Evolutionary conservation across 2,888 invertebrate genomes (phyloP).

Genomic region (Harmothoe impar): DNA sequence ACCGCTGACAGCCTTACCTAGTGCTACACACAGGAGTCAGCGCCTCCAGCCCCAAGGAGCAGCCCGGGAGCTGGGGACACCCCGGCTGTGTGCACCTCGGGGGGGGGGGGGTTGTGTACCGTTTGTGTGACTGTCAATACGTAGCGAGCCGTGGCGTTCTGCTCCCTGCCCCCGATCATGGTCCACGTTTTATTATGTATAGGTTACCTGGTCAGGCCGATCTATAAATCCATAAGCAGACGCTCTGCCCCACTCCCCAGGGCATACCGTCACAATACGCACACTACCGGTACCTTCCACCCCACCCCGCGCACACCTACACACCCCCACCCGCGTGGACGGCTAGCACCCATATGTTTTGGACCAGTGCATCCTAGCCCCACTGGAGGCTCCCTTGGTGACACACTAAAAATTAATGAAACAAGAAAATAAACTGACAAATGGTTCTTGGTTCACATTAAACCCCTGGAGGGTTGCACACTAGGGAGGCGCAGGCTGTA

Average conservation of each 20-base stretch:
- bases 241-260: slow-evolving; percentile 5
- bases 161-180: neutral
- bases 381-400: no score
- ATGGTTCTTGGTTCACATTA: no score
- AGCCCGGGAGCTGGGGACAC: no score
- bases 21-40: no score
- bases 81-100: neutral
- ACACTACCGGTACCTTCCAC: neutral
- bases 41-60: no score
- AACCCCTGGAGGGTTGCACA: no score
- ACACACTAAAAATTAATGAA: no score
- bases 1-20: no score
- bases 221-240: slow-evolving; percentile 52
- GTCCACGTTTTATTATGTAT: slow-evolving; percentile 47
- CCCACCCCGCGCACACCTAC: neutral
- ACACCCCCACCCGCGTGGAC: neutral
- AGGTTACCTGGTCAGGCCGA: slow-evolving; percentile 34
- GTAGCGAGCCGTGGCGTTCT: neutral
- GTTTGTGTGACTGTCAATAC: neutral
- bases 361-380: neutral
- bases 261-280: neutral
- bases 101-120: neutral
- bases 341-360: neutral
- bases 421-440: no score
- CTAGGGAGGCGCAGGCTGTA: no score